Conservation (phyloP, 2,797 vertebrate species). For the Steatocranus sp. region DNA sequence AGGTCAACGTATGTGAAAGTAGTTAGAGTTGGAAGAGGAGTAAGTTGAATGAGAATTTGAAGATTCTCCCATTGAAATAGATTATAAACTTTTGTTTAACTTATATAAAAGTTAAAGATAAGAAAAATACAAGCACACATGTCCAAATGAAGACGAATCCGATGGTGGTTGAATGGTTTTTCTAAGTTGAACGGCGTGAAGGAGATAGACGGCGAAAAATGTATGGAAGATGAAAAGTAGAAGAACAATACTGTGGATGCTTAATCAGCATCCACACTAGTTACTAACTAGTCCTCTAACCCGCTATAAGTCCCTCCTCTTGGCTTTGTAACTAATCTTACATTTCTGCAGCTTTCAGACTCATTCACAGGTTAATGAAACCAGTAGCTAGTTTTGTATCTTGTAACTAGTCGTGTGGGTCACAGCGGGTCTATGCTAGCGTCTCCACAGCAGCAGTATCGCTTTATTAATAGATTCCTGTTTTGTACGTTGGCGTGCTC, state of each 20-base stretch:
- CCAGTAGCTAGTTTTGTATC: no score
- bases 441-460: neutral
- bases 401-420: neutral
- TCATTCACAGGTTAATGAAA: neutral
- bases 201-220: neutral
- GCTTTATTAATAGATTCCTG: neutral
- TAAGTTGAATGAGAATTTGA: neutral
- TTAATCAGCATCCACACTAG: neutral
- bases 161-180: neutral
- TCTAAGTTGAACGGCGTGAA: neutral
- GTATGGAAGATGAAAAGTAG: neutral
- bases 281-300: neutral
- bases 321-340: neutral
- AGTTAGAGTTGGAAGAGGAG: neutral
- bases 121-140: neutral
- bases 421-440: neutral
- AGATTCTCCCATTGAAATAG: neutral
- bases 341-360: neutral
- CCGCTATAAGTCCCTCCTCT: neutral
- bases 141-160: no score
- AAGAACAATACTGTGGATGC: neutral
- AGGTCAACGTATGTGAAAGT: no score
- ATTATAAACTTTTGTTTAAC: neutral
- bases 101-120: neutral
- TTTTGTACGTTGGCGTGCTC: neutral